Conservation (phyloP, 1,140 invertebrate species). For the Chrysopa pallens region DNA sequence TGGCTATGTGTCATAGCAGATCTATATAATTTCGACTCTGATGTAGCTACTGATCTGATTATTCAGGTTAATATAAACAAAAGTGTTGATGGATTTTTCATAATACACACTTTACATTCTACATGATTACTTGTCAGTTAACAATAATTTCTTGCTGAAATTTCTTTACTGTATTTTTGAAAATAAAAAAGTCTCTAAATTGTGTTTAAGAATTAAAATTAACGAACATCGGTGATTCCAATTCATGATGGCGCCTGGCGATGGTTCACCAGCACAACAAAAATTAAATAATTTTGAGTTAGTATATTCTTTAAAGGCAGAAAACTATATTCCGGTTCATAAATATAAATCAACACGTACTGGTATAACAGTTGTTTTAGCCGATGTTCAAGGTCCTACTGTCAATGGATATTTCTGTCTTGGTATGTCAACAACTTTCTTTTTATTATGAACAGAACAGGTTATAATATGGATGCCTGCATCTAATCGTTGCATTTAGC, state of each 20-base stretch:
- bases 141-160: too few species aligned
- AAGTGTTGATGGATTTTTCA: too few species aligned
- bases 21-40: too few species aligned
- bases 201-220: too few species aligned
- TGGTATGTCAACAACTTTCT: constrained; percentile 33
- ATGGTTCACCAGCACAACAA: constrained; percentile 25
- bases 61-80: too few species aligned
- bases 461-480: constrained; percentile 3
- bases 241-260: constrained; percentile 28
- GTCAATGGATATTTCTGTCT: constrained; percentile 74
- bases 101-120: too few species aligned
- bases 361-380: constrained; percentile 60
- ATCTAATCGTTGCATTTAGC: not conserved
- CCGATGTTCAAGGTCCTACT: constrained; percentile 68
- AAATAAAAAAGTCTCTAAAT: too few species aligned
- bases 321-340: constrained; percentile 53
- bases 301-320: constrained; percentile 39
- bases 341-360: constrained; percentile 67
- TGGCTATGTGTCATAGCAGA: too few species aligned
- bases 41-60: too few species aligned
- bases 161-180: too few species aligned
- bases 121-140: too few species aligned
- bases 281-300: constrained; percentile 36
- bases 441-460: not conserved
- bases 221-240: too few species aligned